Evolutionary conservation across 2,888 invertebrate genomes (phyloP).

Genomic region (Nomada ruficornis): DNA sequence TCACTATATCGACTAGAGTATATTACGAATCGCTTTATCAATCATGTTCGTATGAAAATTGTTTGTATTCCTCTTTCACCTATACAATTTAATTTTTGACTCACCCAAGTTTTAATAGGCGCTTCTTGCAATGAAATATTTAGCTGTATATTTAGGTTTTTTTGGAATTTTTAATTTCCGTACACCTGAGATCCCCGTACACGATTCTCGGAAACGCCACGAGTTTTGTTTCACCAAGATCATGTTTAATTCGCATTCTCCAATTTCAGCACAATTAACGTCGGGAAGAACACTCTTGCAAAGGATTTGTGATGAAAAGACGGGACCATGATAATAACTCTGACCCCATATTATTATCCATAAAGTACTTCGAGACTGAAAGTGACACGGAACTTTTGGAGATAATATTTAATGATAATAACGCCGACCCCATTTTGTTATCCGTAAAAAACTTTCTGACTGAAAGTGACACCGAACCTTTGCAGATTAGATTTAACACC

Average conservation of each 20-base stretch:
- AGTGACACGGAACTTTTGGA: not conserved
- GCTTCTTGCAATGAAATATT: too few species aligned
- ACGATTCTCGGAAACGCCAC: slow-evolving; percentile 51
- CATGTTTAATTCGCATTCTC: slow-evolving; percentile 42
- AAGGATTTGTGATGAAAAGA: slow-evolving; percentile 3
- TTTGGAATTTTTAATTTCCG: slow-evolving; percentile 62
- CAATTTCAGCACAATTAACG: slow-evolving; percentile 23
- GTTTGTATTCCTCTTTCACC: too few species aligned
- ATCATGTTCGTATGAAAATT: too few species aligned
- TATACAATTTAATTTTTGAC: too few species aligned
- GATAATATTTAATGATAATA: not conserved
- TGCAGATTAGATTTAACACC: too few species aligned
- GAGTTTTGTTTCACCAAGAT: slow-evolving; percentile 25
- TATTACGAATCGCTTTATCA: too few species aligned
- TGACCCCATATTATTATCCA: not conserved
- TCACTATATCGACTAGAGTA: too few species aligned
- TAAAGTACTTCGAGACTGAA: not conserved
- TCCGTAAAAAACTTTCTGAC: too few species aligned
- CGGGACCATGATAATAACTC: not conserved
- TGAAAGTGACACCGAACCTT: too few species aligned
- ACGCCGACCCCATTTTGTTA: too few species aligned
- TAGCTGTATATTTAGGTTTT: too few species aligned
- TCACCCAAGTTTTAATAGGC: too few species aligned
- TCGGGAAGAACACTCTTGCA: slow-evolving; percentile 25
- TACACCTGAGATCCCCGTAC: slow-evolving; percentile 57